Evolutionary conservation across 1,140 invertebrate genomes (phyloP).

Genomic region (Nephotettix cincticeps): DNA sequence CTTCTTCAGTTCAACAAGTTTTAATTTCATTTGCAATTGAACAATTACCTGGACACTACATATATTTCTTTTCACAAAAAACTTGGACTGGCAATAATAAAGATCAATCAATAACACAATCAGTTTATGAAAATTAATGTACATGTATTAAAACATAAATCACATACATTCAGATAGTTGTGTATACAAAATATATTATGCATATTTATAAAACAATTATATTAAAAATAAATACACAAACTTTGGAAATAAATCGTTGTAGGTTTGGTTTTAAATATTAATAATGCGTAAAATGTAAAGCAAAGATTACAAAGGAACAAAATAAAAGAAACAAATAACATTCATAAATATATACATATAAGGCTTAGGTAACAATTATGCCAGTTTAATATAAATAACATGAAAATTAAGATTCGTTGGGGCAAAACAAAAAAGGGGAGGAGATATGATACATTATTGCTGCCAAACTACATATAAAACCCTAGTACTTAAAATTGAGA

Average conservation of each 20-base stretch:
- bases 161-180: background rate
- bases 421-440: background rate
- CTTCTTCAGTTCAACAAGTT: background rate
- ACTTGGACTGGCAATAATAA: background rate
- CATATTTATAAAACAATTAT: conserved; percentile 4
- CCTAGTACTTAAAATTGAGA: no score
- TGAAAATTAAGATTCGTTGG: background rate
- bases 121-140: background rate
- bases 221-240: conserved; percentile 5
- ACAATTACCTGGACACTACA: no score
- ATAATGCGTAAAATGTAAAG: background rate
- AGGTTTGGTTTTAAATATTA: conserved; percentile 2
- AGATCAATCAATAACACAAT: background rate
- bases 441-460: no score
- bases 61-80: no score
- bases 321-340: no score
- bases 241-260: conserved; percentile 4
- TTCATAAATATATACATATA: background rate
- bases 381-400: background rate
- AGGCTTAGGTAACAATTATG: background rate
- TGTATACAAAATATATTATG: conserved; percentile 8
- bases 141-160: background rate
- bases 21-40: background rate
- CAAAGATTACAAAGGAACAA: background rate
- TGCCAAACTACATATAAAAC: no score